A percentile compares a stretch with the other conserved stretches of the same genome.
Evolutionary conservation across 2,797 vertebrate genomes (phyloP).

Genomic region (Falco concolor): DNA sequence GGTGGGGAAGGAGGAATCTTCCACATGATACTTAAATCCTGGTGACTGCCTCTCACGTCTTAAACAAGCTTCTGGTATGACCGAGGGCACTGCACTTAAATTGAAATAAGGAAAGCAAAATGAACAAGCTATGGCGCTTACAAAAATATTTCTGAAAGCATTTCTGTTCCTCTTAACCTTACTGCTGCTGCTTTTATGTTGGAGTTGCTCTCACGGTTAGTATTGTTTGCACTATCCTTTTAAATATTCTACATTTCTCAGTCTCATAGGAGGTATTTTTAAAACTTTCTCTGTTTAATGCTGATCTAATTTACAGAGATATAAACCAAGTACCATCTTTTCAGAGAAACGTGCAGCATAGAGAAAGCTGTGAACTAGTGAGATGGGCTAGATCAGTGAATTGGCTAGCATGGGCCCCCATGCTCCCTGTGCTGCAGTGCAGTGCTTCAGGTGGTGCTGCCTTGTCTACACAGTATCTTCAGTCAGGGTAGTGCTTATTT

Average conservation of each 20-base stretch:
- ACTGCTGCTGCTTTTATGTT: not conserved
- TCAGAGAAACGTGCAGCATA: not conserved
- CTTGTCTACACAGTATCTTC: fast-evolving
- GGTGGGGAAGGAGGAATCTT: not conserved
- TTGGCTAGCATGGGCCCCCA: fast-evolving
- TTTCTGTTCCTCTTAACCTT: not conserved
- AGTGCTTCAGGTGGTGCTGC: not conserved
- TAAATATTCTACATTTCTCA: not conserved
- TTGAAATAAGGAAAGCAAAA: not conserved
- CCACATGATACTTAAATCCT: not conserved
- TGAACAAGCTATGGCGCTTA: not conserved
- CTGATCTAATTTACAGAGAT: not conserved
- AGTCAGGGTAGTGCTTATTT: not conserved
- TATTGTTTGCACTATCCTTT: not conserved
- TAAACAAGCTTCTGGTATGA: not conserved
- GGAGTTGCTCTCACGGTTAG: not conserved
- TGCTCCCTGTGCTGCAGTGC: not conserved
- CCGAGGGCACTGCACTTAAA: not conserved
- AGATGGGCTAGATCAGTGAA: not conserved
- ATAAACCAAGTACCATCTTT: not conserved
- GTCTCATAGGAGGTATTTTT: not conserved
- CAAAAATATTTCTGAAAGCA: not conserved
- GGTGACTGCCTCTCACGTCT: not conserved
- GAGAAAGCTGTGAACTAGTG: not conserved
- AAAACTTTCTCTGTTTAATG: not conserved